phyloP scores from a whole-genome alignment of 2,797 vertebrate genomes.

The Anabacerthia variegaticeps region DNA sequence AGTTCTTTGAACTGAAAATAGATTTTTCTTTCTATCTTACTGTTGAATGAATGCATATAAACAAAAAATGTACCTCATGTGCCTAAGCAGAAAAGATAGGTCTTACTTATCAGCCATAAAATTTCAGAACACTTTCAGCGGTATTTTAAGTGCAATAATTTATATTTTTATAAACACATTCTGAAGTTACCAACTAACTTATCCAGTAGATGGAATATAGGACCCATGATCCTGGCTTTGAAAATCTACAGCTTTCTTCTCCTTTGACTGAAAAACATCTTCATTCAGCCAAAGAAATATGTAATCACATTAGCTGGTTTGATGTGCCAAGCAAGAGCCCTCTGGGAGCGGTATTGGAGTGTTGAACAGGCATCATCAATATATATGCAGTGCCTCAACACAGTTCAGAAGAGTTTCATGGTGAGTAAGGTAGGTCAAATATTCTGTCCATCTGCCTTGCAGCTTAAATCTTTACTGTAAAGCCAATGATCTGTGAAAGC shows the following conservation, averaged over 20 bases:
- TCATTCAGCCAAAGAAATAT: background rate
- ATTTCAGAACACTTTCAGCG: background rate
- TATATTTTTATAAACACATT: background rate
- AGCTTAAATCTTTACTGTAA: background rate
- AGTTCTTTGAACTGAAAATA: background rate
- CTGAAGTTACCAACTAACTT: background rate
- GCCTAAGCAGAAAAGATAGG: background rate
- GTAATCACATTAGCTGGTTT: background rate
- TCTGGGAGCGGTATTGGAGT: background rate
- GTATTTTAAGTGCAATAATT: background rate
- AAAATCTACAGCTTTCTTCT: background rate
- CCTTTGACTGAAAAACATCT: background rate
- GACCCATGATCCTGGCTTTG: background rate
- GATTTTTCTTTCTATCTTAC: background rate
- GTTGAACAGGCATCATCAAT: background rate
- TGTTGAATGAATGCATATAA: background rate
- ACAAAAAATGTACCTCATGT: background rate
- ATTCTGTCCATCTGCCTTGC: background rate
- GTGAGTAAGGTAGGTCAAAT: background rate
- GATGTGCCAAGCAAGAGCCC: background rate
- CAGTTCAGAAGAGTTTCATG: background rate
- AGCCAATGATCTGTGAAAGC: background rate
- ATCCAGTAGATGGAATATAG: background rate
- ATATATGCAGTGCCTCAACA: accelerated
- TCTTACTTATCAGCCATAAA: background rate